phyloP scores from a whole-genome alignment of 2,113 vertebrate species.

The Leuciscus idus region DNA sequence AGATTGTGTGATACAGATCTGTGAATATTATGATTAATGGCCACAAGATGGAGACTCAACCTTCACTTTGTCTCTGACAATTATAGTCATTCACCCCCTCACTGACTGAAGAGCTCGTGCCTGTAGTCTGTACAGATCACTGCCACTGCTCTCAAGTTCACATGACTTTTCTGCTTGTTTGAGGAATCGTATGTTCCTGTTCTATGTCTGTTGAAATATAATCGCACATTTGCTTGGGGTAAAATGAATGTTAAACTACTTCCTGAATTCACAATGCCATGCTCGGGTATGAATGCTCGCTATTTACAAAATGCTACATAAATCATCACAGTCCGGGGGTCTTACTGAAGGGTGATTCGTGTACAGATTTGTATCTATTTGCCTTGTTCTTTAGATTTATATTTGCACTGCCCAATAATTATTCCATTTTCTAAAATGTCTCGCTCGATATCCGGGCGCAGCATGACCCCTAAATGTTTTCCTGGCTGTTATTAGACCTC shows the following conservation, averaged over 20 bases:
- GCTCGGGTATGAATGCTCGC: not conserved
- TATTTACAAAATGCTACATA: not conserved
- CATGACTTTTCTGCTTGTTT: not conserved
- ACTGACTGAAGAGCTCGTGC: not conserved
- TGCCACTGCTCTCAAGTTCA: not conserved
- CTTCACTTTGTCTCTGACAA: conserved; percentile 30
- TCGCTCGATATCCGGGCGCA: conserved; percentile 32
- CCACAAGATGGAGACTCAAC: conserved; percentile 45
- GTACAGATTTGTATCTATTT: conserved; percentile 7
- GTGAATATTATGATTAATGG: conserved; percentile 31
- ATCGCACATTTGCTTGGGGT: not conserved
- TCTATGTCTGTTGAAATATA: not conserved
- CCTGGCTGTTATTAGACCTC: conserved; percentile 17
- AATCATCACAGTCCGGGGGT: not conserved
- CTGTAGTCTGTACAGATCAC: not conserved
- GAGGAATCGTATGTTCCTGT: not conserved
- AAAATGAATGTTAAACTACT: not conserved
- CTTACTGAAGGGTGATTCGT: not conserved
- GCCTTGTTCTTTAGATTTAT: conserved; percentile 20
- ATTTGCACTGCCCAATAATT: conserved; percentile 19
- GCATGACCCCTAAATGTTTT: conserved; percentile 37
- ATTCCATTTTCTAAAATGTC: conserved; percentile 36
- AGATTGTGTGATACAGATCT: conserved; percentile 21
- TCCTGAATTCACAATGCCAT: not conserved
- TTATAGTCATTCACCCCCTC: conserved; percentile 18